Evolutionary conservation across 2,113 vertebrate species (phyloP), one percentile per base, ranked within the genome.

Genomic region (Centropus unirufus): DNA sequence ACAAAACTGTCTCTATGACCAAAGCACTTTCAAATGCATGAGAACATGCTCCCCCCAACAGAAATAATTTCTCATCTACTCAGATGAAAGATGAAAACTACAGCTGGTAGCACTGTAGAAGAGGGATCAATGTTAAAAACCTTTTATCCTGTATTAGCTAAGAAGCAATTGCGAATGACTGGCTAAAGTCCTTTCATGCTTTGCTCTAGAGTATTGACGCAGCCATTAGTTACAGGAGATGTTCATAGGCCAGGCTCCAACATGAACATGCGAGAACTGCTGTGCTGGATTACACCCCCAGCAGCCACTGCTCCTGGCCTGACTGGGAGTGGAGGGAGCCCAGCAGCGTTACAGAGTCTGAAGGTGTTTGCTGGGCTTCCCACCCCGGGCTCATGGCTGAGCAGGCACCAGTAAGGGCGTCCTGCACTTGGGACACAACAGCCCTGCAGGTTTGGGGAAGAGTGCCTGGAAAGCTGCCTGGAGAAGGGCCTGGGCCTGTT

Each of bases 151-250:
- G 27, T 61, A 72, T 73, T 57, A 87, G 67, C 70, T 76, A 91
- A 82, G 80, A 78, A 93, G 70, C 82, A 83, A 88, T 94, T 95
- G 40, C 79, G 57, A 88, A 80, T 64, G 87, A 47, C 69, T 47
- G 78, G 29, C 64, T 82, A 42, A 96, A 92, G 52, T 72, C 74
- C 67, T 87, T 92, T 36, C 7, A 61, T 67, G 66, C 83, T 92
- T 83, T 86, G 69, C 89, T 84, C 79, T 72, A 57, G 70, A 78
- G 76, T 74, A 95, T 11, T 61, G 63, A 94, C 64, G 81, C 93
- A 57, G 78, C 72, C 80, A 64, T 73, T 82, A 72, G 58, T 61
- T 61, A 79, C 83, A 68, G 34, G 57, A 69, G 88, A 91, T 61
- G 94, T 26, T 58, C 83, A 87, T 4, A 24, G 70, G 32, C 30